Conservation (phyloP, 2,797 vertebrate genomes). For the Lophius americanus region DNA sequence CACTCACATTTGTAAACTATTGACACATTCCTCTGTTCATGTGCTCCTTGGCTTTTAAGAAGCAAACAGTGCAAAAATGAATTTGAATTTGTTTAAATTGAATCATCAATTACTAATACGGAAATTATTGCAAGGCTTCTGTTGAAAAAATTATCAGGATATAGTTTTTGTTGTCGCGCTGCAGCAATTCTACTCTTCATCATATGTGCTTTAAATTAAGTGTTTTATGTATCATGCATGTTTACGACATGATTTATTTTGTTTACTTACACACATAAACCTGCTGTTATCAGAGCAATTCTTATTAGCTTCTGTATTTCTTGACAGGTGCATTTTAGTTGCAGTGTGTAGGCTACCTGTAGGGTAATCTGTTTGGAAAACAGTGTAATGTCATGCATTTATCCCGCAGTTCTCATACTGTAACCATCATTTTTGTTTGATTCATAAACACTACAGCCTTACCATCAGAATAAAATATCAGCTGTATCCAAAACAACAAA, state of each 20-base stretch:
- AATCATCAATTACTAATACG: too few relatives aligned
- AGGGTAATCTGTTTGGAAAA: too few relatives aligned
- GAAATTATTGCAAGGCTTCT: too few relatives aligned
- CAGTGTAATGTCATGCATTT: slow-evolving; percentile 10
- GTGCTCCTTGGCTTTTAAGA: slow-evolving; percentile 1
- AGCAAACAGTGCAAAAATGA: not conserved
- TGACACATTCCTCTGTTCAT: not conserved
- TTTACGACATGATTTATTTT: not conserved
- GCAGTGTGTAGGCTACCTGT: too few relatives aligned
- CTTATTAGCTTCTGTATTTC: not conserved
- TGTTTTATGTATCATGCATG: not conserved
- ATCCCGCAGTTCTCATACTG: not conserved
- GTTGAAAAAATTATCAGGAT: not conserved
- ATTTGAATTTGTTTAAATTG: not conserved
- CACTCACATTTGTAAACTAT: slow-evolving; percentile 5
- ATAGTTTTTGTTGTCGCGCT: not conserved
- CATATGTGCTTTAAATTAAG: not conserved
- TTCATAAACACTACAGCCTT: not conserved
- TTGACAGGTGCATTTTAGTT: slow-evolving; percentile 6
- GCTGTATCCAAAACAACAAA: not conserved
- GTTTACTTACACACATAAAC: too few relatives aligned
- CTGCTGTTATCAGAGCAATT: slow-evolving; percentile 3
- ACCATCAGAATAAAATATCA: slow-evolving; percentile 12
- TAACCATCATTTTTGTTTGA: not conserved
- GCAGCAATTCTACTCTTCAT: slow-evolving; percentile 3